These are phyloP conservation scores for Rosalia funebris DNA, from an alignment of 2,888 invertebrate genomes.

Conservation along the genomic window DNA sequence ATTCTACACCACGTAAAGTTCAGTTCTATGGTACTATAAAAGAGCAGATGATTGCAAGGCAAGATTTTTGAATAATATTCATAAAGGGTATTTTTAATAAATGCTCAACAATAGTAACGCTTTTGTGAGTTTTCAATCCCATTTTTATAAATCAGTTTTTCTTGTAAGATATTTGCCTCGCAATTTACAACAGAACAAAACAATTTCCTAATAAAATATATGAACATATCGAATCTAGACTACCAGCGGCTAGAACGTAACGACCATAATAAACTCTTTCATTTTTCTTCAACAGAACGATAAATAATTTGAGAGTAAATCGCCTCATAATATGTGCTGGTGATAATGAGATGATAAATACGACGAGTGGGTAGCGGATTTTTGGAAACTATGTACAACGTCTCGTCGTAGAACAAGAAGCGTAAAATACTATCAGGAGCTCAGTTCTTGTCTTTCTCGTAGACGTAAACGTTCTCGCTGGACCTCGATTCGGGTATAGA, in stretches of 20 bases:
- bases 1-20: slow-evolving; percentile 15
- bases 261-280: slow-evolving; percentile 43
- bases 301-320: slow-evolving; percentile 22
- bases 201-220: slow-evolving; percentile 2
- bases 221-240: slow-evolving; percentile 43
- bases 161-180: slow-evolving; percentile 9
- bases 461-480: slow-evolving; percentile 7
- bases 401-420: slow-evolving; percentile 32
- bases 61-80: slow-evolving; percentile 4
- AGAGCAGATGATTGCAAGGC: not conserved
- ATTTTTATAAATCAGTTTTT: slow-evolving; percentile 10
- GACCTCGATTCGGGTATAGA: slow-evolving; percentile 2
- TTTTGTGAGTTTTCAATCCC: slow-evolving; percentile 12
- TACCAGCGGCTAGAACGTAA: slow-evolving; percentile 49
- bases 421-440: slow-evolving; percentile 20
- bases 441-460: slow-evolving; percentile 4
- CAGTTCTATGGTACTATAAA: not conserved
- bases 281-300: slow-evolving; percentile 31
- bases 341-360: slow-evolving; percentile 28
- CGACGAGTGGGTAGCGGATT: slow-evolving; percentile 25
- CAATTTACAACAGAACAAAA: slow-evolving; percentile 11
- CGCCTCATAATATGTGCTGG: slow-evolving; percentile 30
- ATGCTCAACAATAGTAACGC: not conserved
- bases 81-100: not conserved
- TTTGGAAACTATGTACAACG: slow-evolving; percentile 32